A percentile compares a stretch with the other conserved stretches of the same genome.
Evolutionary conservation across 1,140 invertebrate genomes (phyloP).

Genomic region (Acromyrmex echinatior): DNA sequence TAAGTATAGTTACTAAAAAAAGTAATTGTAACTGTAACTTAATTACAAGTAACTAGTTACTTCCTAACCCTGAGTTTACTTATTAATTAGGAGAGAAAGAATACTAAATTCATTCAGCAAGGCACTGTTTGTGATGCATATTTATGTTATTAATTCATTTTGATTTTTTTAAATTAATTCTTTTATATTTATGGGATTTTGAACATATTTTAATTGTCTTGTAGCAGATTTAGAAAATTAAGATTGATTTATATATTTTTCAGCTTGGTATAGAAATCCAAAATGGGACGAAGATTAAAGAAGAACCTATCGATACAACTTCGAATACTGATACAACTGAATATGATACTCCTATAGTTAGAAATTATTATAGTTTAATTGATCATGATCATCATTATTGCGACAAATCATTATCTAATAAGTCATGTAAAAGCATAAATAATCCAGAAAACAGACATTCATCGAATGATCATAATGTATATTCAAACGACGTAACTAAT

Average conservation of each 20-base stretch:
- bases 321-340: background rate
- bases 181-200: background rate
- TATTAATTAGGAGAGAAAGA: too few relatives aligned
- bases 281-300: conserved; percentile 37
- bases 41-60: too few relatives aligned
- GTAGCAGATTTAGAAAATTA: background rate
- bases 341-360: background rate
- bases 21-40: too few relatives aligned
- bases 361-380: background rate
- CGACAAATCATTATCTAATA: background rate
- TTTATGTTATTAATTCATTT: background rate
- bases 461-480: background rate
- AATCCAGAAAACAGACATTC: background rate
- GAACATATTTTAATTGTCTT: background rate
- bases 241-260: conserved; percentile 56
- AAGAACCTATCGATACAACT: conserved; percentile 35
- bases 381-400: background rate
- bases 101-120: too few relatives aligned
- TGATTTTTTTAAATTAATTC: background rate
- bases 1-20: too few relatives aligned
- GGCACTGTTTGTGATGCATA: too few relatives aligned
- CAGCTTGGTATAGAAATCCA: conserved; percentile 29
- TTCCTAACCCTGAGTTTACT: too few relatives aligned
- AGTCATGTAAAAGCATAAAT: background rate
- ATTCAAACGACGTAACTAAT: background rate